Conservation (phyloP, 2,797 vertebrate species). For the Cynodonichthys magdalenae region DNA sequence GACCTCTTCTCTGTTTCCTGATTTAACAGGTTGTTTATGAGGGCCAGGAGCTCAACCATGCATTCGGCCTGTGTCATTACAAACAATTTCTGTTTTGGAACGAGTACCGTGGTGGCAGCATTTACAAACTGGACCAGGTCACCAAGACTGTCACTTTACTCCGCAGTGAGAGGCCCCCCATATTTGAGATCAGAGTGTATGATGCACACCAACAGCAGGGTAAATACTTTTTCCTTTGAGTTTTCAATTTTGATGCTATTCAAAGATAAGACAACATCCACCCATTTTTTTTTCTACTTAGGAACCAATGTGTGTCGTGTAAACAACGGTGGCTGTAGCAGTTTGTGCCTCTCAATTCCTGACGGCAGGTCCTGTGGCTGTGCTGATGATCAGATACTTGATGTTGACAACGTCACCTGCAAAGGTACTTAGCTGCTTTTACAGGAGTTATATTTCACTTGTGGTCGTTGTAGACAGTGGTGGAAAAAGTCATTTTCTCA, state of each 20-base stretch:
- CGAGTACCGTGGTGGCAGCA: slow-evolving; percentile 94
- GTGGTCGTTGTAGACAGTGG: slow-evolving; percentile 19
- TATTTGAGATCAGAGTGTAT: slow-evolving; percentile 98
- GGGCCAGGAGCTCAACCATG: slow-evolving; percentile 92
- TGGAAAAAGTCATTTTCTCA: slow-evolving; percentile 49
- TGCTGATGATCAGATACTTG: slow-evolving; percentile 93
- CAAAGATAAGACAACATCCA: not conserved
- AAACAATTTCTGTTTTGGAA: slow-evolving; percentile 96
- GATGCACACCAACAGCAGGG: slow-evolving; percentile 97
- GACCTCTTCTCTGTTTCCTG: slow-evolving; percentile 11
- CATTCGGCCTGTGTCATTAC: slow-evolving; percentile 97
- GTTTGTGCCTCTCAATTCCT: slow-evolving; percentile 92
- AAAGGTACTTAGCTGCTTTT: slow-evolving; percentile 81
- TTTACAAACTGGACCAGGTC: slow-evolving; percentile 90
- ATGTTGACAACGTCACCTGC: slow-evolving; percentile 88
- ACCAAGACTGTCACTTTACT: slow-evolving; percentile 89
- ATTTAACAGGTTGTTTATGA: slow-evolving; percentile 90
- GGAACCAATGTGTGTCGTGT: slow-evolving; percentile 92
- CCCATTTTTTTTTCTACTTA: not conserved
- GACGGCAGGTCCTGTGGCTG: slow-evolving; percentile 90
- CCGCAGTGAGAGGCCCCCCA: slow-evolving; percentile 93
- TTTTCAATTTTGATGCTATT: not conserved
- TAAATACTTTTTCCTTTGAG: slow-evolving; percentile 35
- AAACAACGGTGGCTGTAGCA: slow-evolving; percentile 96
- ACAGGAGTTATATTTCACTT: slow-evolving; percentile 29